phyloP scores from a whole-genome alignment of 2,888 invertebrate species.

The Phlogophora meticulosa region DNA sequence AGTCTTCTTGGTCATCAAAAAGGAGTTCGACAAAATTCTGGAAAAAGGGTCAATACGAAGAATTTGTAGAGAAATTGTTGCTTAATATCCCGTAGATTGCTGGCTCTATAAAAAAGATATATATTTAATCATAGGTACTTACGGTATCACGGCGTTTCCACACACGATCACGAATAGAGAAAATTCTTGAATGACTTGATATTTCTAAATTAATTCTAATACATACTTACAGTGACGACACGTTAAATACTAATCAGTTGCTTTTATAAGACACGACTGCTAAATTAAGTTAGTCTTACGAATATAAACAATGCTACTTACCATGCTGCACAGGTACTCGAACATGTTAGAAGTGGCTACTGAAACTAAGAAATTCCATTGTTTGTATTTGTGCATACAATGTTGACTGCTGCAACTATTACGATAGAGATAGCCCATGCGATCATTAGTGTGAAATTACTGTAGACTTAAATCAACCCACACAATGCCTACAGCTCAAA shows the following conservation, averaged over 20 bases:
- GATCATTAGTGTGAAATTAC: slow-evolving; percentile 5
- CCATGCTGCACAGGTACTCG: slow-evolving; percentile 45
- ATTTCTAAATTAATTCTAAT: slow-evolving; percentile 45
- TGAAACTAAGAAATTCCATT: slow-evolving; percentile 22
- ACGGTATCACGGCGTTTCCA: slow-evolving; percentile 31
- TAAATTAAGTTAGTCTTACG: slow-evolving; percentile 42
- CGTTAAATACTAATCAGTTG: slow-evolving; percentile 40
- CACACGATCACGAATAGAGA: slow-evolving; percentile 9
- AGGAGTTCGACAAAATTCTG: slow-evolving; percentile 57
- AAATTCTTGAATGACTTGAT: slow-evolving; percentile 20
- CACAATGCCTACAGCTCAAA: slow-evolving; percentile 19
- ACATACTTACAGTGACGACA: slow-evolving; percentile 61
- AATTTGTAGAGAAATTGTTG: slow-evolving; percentile 25
- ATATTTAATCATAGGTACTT: slow-evolving; percentile 40
- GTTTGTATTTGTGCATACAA: slow-evolving; percentile 5
- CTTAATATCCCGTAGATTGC: slow-evolving; percentile 6
- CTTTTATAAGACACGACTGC: slow-evolving; percentile 33
- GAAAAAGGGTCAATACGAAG: slow-evolving; percentile 43
- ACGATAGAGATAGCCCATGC: slow-evolving; percentile 24
- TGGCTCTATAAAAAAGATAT: slow-evolving; percentile 32
- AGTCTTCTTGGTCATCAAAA: slow-evolving; percentile 55
- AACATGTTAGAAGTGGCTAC: slow-evolving; percentile 18
- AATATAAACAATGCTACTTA: slow-evolving; percentile 49
- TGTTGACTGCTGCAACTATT: slow-evolving; percentile 26
- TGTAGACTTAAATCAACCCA: slow-evolving; percentile 5